Evolutionary conservation across 2,888 invertebrate species (phyloP), one percentile per base, ranked within the genome.

Genomic region (Macrosiphum euphorbiae): DNA sequence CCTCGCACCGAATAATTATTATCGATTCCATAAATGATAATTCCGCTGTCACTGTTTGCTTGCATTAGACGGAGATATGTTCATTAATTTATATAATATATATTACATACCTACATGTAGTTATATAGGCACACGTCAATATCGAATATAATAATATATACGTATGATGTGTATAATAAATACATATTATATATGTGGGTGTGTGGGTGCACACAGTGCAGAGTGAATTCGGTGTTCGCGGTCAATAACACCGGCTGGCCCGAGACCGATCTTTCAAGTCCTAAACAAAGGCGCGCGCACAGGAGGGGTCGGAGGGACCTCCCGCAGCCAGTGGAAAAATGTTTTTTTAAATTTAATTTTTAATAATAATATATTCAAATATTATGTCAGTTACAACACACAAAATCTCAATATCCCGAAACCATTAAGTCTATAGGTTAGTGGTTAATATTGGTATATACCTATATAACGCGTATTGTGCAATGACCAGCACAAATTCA

Each of bases 41-140:
- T 85, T 41, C 8, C 28, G 13, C 44, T 20, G 28, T 88, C 87
- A 88, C 52, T 20, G 78, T 78, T 35, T 78, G 20, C 35, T 78
- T 78, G 67, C 67, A 41, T 35, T 78, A 52, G n/a, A 24, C n/a
- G 35, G 35, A 85, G 13, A 26, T 44, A 44, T 85, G 85, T 85
- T 85, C 44, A 85, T 85, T 85, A 85, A 85, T 85, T 85, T 85
- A 85, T 85, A 44, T 24, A 85, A 28, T 78, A 67, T n/a, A 67
- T 67, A 67, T 44, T 84, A 41, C 35, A 41, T 41, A 84, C 0
- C 10, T 85, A 44, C 26, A 26, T 26, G 10, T 58, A 26, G 58
- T 26, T 26, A 26, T 26, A 26, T 8, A 20, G 16, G 5, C 55
- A 24, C 55, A 44, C 44, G 20, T 20, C 35, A 78, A 78, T 78